Conservation (phyloP, 1,140 invertebrate genomes). For the Lordiphosa clarofinis region DNA sequence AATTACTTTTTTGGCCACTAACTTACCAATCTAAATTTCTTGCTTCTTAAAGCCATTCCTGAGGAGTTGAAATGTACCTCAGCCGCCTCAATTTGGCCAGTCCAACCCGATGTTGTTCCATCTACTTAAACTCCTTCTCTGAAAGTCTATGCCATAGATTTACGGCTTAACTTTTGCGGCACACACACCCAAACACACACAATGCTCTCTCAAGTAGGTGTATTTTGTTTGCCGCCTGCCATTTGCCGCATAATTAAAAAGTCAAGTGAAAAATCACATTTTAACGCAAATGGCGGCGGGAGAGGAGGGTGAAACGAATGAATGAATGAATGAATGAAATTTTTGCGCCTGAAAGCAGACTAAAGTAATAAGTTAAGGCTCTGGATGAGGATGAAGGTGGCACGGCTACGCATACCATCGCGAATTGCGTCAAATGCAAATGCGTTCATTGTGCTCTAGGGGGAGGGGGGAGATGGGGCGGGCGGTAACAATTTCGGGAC, state of each 20-base stretch:
- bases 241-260: constrained; percentile 76
- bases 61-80: not conserved
- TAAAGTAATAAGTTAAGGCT: constrained; percentile 58
- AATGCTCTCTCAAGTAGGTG: constrained; percentile 65
- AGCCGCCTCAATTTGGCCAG: not conserved
- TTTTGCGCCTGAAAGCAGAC: constrained; percentile 71
- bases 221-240: constrained; percentile 46
- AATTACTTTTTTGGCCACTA: too few relatives aligned
- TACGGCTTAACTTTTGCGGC: constrained; percentile 65
- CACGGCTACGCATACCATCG: constrained; percentile 37
- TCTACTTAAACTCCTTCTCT: constrained; percentile 7
- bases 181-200: constrained; percentile 51
- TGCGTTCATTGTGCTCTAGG: constrained; percentile 62
- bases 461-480: constrained; percentile 11
- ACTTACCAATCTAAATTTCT: too few relatives aligned
- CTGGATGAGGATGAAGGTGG: not conserved
- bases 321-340: constrained; percentile 67
- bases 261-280: constrained; percentile 79
- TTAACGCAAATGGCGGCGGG: constrained; percentile 54
- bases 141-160: constrained; percentile 50
- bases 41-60: constrained; percentile 9
- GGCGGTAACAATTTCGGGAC: constrained; percentile 39
- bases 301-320: constrained; percentile 18
- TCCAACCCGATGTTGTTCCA: not conserved
- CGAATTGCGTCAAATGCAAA: constrained; percentile 69